Conservation (phyloP, 2,888 invertebrate genomes). For the Metacarcinus magister region DNA sequence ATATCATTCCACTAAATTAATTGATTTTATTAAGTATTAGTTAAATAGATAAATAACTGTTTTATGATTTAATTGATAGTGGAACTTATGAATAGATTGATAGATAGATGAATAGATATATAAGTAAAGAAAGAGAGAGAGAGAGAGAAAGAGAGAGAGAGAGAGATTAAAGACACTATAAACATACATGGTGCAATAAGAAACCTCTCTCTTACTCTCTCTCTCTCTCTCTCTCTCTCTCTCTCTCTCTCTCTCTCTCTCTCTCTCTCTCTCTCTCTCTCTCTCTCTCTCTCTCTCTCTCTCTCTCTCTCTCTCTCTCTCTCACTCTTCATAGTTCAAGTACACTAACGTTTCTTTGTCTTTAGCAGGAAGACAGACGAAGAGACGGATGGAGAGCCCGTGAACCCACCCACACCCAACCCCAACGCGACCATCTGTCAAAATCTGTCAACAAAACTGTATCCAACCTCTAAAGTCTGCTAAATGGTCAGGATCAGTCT, state of each 20-base stretch:
- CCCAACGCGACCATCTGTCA: background rate
- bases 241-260: constrained; percentile 27
- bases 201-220: background rate
- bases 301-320: background rate
- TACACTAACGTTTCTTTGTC: background rate
- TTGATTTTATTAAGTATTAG: too few relatives aligned
- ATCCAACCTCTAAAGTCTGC: too few relatives aligned
- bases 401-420: background rate
- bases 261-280: constrained; percentile 38
- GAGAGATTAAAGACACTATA: background rate
- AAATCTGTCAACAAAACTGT: too few relatives aligned
- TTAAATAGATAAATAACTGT: too few relatives aligned
- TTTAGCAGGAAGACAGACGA: constrained; percentile 3
- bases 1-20: too few relatives aligned
- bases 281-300: constrained; percentile 26
- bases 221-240: constrained; percentile 40
- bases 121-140: too few relatives aligned
- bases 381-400: background rate
- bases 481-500: too few relatives aligned
- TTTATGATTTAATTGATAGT: too few relatives aligned
- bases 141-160: too few relatives aligned
- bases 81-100: too few relatives aligned
- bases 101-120: too few relatives aligned
- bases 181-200: background rate
- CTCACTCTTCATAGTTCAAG: background rate